phyloP scores from a whole-genome alignment of 2,888 invertebrate genomes.

The Andrena hattorfiana region DNA sequence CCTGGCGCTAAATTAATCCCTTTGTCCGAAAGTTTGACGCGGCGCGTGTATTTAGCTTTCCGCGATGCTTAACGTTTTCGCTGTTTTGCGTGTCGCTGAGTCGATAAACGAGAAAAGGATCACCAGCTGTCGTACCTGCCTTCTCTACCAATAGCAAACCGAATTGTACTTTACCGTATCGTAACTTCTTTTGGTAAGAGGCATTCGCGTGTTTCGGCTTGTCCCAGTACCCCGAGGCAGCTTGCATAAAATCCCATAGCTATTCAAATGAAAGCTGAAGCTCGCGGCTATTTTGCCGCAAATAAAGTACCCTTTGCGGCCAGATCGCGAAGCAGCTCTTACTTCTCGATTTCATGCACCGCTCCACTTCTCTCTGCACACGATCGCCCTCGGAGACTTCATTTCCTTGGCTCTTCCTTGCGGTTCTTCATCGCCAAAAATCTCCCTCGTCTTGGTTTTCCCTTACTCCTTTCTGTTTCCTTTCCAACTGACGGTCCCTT shows the following conservation, averaged over 20 bases:
- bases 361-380: background rate
- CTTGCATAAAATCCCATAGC: slow-evolving; percentile 15
- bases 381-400: background rate
- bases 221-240: background rate
- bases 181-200: background rate
- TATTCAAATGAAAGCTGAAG: slow-evolving; percentile 45
- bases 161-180: too few species aligned
- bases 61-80: background rate
- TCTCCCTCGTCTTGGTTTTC: background rate
- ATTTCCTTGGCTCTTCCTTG: background rate
- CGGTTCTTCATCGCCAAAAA: background rate
- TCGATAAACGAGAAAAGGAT: background rate
- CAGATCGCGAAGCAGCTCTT: slow-evolving; percentile 14
- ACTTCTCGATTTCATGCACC: slow-evolving; percentile 28
- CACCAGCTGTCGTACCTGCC: too few species aligned
- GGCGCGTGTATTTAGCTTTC: background rate
- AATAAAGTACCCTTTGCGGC: slow-evolving; percentile 30
- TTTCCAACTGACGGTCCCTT: background rate
- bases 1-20: slow-evolving; percentile 17
- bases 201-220: background rate
- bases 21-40: slow-evolving; percentile 8
- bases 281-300: slow-evolving; percentile 24
- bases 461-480: slow-evolving; percentile 6
- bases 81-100: background rate
- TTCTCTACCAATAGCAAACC: too few species aligned